Conservation (phyloP, 1,140 invertebrate species). For the Orchestia grillus region DNA sequence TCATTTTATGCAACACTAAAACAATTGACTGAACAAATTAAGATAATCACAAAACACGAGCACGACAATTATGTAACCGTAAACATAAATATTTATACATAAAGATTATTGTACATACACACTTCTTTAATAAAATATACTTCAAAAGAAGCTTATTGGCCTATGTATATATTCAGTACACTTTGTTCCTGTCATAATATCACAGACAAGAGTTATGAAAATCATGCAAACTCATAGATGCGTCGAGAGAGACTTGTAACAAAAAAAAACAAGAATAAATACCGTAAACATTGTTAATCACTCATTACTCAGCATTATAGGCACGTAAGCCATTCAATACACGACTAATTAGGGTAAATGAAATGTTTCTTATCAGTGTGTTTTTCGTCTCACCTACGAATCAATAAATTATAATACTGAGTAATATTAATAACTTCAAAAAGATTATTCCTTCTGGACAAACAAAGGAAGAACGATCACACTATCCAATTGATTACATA, state of each 20-base stretch:
- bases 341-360: not conserved
- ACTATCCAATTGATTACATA: not conserved
- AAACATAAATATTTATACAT: not conserved
- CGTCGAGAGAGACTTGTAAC: not conserved
- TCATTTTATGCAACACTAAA: slow-evolving; percentile 10
- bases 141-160: not conserved
- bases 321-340: not conserved
- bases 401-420: not conserved
- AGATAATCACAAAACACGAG: slow-evolving; percentile 11
- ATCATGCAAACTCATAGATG: not conserved
- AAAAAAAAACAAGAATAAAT: not conserved
- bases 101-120: slow-evolving; percentile 2
- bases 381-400: not conserved
- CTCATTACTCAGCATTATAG: not conserved
- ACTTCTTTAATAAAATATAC: slow-evolving; percentile 41
- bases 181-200: slow-evolving; percentile 44
- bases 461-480: not conserved
- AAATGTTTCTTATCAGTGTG: not conserved
- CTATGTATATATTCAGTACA: not conserved
- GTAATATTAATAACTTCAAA: not conserved
- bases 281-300: not conserved
- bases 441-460: not conserved
- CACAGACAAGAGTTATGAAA: slow-evolving; percentile 16
- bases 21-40: slow-evolving; percentile 10
- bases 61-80: not conserved